Conservation (phyloP, 2,113 vertebrate genomes). For the Tichodroma muraria region DNA sequence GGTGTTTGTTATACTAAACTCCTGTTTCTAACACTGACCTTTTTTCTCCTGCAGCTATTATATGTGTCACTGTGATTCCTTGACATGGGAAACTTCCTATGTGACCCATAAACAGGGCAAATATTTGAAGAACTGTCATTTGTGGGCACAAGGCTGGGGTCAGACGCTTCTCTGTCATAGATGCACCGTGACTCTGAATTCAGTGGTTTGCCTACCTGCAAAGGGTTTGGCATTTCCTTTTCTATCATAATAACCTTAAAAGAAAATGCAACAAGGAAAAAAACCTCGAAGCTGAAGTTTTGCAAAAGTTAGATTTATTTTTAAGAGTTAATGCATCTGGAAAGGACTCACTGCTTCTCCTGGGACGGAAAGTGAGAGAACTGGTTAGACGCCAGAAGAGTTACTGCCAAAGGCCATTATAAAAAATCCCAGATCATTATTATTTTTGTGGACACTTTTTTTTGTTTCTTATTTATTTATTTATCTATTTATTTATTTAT, state of each 20-base stretch:
- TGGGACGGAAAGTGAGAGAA: neutral
- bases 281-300: neutral
- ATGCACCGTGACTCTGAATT: neutral
- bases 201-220: neutral
- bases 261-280: neutral
- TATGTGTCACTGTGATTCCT: neutral
- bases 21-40: neutral
- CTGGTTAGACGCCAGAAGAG: neutral
- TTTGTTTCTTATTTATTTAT: neutral
- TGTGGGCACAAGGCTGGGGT: neutral
- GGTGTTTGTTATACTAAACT: neutral
- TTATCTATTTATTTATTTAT: neutral
- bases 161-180: neutral
- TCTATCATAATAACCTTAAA: neutral
- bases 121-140: neutral
- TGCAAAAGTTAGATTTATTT: neutral
- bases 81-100: neutral
- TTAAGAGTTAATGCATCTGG: neutral
- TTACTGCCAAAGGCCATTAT: neutral
- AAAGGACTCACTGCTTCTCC: neutral
- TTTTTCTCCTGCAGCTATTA: neutral
- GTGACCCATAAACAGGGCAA: neutral
- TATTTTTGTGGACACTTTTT: neutral
- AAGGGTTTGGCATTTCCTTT: neutral
- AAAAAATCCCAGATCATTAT: neutral